Evolutionary conservation across 2,113 vertebrate species (phyloP).

Genomic region (Poeciliopsis retropinna): DNA sequence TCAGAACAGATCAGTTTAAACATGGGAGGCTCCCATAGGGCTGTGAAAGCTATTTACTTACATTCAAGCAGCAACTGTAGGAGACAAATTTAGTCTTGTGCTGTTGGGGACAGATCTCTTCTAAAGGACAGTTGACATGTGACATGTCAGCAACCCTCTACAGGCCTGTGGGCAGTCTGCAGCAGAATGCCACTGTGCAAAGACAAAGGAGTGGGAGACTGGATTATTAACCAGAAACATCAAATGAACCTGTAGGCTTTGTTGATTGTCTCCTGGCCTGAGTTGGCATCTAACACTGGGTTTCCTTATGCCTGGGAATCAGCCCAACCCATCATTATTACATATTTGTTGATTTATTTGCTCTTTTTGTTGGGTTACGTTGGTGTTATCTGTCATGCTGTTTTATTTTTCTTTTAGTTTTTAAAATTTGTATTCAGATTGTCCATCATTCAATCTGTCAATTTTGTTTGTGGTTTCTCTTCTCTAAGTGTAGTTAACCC

Average conservation of each 20-base stretch:
- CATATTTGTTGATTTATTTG: background rate
- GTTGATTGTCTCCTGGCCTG: background rate
- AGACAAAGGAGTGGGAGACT: background rate
- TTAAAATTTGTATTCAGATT: too few relatives aligned
- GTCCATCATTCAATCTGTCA: too few relatives aligned
- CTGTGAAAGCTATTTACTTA: background rate
- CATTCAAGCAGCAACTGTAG: background rate
- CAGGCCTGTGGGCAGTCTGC: background rate
- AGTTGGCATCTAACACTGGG: background rate
- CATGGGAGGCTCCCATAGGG: background rate
- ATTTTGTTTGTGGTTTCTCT: too few relatives aligned
- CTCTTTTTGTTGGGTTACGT: background rate
- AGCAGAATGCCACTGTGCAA: background rate
- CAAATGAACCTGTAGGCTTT: background rate
- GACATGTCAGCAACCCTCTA: slow-evolving; percentile 6
- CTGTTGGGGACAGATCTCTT: background rate
- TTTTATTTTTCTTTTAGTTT: too few relatives aligned
- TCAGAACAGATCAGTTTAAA: background rate
- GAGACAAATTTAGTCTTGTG: background rate
- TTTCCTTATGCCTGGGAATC: background rate
- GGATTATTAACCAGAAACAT: background rate
- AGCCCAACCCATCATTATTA: too few relatives aligned
- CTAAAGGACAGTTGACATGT: background rate
- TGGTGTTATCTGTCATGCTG: too few relatives aligned
- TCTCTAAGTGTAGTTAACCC: too few relatives aligned